Evolutionary conservation across 2,888 invertebrate genomes (phyloP).

Genomic region (Acleris holmiana): DNA sequence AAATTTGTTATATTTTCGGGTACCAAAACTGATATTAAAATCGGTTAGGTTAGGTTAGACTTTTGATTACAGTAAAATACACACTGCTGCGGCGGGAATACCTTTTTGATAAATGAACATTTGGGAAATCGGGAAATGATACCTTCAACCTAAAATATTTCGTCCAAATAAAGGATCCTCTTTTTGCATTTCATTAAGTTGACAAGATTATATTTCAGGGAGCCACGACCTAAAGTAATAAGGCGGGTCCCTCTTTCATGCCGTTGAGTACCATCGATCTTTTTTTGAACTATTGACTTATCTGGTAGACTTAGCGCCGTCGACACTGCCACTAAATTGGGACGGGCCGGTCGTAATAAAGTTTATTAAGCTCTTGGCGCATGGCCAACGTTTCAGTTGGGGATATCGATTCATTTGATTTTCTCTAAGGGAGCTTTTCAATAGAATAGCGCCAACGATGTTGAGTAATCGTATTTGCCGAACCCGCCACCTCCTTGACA

Average conservation of each 20-base stretch:
- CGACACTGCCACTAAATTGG: constrained; percentile 56
- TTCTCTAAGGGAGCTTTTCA: constrained; percentile 55
- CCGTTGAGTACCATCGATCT: constrained; percentile 32
- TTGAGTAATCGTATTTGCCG: constrained; percentile 39
- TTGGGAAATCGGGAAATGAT: too few species aligned
- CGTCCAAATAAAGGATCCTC: not conserved
- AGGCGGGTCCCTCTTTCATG: constrained; percentile 2
- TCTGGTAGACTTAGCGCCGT: constrained; percentile 46
- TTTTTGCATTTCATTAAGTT: not conserved
- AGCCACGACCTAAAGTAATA: not conserved
- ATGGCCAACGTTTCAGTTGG: constrained; percentile 69
- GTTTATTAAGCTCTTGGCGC: constrained; percentile 75
- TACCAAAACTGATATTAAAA: too few species aligned
- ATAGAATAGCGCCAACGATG: constrained; percentile 38
- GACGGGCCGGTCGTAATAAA: constrained; percentile 57
- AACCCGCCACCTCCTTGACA: constrained; percentile 37
- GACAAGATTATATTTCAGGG: not conserved
- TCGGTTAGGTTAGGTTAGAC: too few species aligned
- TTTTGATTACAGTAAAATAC: too few species aligned
- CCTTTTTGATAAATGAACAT: too few species aligned
- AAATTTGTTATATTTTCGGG: too few species aligned
- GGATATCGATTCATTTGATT: constrained; percentile 69
- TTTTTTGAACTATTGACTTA: constrained; percentile 40
- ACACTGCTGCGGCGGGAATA: too few species aligned
- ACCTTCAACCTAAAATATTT: too few species aligned